phyloP scores from a whole-genome alignment of 1,140 invertebrate genomes.

The Drosophila parvula region DNA sequence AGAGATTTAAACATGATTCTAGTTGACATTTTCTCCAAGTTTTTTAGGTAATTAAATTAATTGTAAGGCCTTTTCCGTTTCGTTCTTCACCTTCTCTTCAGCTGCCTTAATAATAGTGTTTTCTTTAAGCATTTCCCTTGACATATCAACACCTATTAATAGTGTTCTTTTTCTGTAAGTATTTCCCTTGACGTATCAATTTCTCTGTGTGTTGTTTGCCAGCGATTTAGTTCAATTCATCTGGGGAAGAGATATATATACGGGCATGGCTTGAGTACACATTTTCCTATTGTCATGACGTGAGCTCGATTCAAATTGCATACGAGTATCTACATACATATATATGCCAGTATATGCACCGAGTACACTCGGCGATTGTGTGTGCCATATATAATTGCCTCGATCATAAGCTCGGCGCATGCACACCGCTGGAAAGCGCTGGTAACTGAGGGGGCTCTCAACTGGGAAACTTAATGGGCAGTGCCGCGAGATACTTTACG shows the following conservation, averaged over 20 bases:
- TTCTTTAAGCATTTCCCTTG: too few relatives aligned
- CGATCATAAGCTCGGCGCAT: slow-evolving; percentile 75
- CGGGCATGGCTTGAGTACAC: slow-evolving; percentile 21
- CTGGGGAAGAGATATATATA: slow-evolving; percentile 20
- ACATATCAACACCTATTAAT: too few relatives aligned
- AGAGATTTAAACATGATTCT: background rate
- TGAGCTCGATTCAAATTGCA: slow-evolving; percentile 70
- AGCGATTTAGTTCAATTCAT: slow-evolving; percentile 55
- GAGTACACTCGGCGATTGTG: slow-evolving; percentile 29
- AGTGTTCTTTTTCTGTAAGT: background rate
- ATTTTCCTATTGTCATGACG: slow-evolving; percentile 64
- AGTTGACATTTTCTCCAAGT: background rate
- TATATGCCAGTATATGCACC: background rate
- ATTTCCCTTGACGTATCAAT: background rate
- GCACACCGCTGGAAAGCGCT: slow-evolving; percentile 40
- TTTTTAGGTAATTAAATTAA: background rate
- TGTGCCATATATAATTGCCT: slow-evolving; percentile 70
- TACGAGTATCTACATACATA: slow-evolving; percentile 14
- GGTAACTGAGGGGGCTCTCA: slow-evolving; percentile 42
- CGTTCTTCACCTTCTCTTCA: background rate
- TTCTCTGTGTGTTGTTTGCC: slow-evolving; percentile 3
- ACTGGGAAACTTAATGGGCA: slow-evolving; percentile 68
- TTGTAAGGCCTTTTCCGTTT: too few relatives aligned
- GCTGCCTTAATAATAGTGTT: background rate
- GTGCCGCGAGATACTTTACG: slow-evolving; percentile 57